These are phyloP conservation scores for Ciconia maguari DNA, from an alignment of 2,113 vertebrate species.

Conservation along the genomic window DNA sequence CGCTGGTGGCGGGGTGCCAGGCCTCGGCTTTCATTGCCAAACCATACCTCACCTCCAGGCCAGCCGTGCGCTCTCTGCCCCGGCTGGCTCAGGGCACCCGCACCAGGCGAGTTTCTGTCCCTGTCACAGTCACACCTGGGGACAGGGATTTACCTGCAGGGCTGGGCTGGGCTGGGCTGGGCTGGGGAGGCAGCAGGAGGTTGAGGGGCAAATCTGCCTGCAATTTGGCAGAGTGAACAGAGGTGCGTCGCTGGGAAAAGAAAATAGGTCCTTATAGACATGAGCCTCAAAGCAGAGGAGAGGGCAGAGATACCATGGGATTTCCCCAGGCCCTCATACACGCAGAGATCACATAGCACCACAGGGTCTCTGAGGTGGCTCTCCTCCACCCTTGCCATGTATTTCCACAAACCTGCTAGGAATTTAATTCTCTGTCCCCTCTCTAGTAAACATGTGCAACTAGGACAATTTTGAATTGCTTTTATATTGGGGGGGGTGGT, in stretches of 20 bases:
- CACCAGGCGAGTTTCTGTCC: background rate
- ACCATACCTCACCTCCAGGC: accelerated
- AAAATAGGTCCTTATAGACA: background rate
- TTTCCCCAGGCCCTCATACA: background rate
- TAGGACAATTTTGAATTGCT: background rate
- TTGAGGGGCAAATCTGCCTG: background rate
- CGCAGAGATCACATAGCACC: background rate
- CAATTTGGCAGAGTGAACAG: background rate
- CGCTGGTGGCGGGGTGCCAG: background rate
- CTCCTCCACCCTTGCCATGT: background rate
- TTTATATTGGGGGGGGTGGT: background rate
- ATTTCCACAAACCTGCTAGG: background rate
- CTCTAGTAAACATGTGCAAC: background rate
- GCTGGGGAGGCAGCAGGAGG: background rate
- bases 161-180: background rate
- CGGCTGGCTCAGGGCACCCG: background rate
- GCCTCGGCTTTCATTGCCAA: background rate
- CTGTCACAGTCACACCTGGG: background rate
- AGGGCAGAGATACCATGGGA: background rate
- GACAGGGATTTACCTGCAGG: background rate
- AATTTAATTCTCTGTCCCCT: background rate
- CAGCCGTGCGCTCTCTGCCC: accelerated
- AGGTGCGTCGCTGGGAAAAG: accelerated
- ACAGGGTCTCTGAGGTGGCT: background rate
- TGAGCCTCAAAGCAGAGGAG: background rate